These are phyloP conservation scores for Aythya baeri DNA, from an alignment of 2,113 vertebrate genomes.

Conservation along the genomic window DNA sequence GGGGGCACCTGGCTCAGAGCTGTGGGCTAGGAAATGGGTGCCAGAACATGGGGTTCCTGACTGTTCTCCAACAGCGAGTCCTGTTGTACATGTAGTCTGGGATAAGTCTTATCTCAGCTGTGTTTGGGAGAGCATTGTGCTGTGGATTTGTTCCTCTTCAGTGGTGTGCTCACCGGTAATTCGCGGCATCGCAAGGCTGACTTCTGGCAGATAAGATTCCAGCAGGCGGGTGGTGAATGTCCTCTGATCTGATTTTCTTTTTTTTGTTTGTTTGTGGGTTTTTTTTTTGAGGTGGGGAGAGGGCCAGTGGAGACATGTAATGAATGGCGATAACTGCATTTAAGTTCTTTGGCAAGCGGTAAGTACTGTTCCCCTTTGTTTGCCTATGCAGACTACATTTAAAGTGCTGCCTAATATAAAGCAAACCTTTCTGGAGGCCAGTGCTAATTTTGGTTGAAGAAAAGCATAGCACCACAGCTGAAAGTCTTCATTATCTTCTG, in stretches of 20 bases:
- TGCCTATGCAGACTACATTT: background rate
- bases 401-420: background rate
- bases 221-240: background rate
- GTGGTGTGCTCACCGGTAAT: background rate
- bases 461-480: background rate
- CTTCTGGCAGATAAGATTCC: background rate
- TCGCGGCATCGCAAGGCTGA: background rate
- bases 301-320: background rate
- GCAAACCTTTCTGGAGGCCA: background rate
- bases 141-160: background rate
- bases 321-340: background rate
- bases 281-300: background rate
- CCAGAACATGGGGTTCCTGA: background rate
- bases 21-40: background rate
- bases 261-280: background rate
- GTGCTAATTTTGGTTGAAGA: constrained; percentile 15
- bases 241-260: background rate
- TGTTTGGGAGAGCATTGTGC: background rate
- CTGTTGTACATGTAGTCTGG: background rate
- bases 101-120: background rate
- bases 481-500: constrained; percentile 31
- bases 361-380: background rate
- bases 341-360: background rate
- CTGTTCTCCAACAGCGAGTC: background rate
- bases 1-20: background rate